Conservation (phyloP, 2,888 invertebrate genomes). For the Stenichneumon culpator region DNA sequence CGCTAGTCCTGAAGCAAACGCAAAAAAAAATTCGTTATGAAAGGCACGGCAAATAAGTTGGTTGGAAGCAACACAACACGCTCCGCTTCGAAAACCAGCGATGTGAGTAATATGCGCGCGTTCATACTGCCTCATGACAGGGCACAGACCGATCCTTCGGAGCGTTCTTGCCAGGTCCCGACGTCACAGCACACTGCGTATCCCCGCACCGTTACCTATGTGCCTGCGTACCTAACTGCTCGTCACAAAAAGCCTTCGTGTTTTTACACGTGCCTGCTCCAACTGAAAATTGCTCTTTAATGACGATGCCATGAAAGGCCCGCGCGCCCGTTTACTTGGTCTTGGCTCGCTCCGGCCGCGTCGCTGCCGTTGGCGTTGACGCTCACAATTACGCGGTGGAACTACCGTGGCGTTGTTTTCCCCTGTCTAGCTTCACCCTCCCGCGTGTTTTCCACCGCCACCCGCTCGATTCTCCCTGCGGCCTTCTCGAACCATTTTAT, state of each 20-base stretch:
- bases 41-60: conserved; percentile 43
- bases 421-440: conserved; percentile 45
- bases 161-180: conserved; percentile 27
- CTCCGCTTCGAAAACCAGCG: conserved; percentile 12
- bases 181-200: conserved; percentile 58
- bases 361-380: conserved; percentile 63
- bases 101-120: conserved; percentile 21
- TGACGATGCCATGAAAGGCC: conserved; percentile 65
- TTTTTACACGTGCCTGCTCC: conserved; percentile 56
- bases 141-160: conserved; percentile 13
- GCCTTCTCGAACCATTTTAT: neutral
- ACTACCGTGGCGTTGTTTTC: conserved; percentile 56
- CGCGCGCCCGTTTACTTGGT: conserved; percentile 31
- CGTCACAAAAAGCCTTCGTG: conserved; percentile 72
- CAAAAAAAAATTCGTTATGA: conserved; percentile 50
- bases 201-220: conserved; percentile 75
- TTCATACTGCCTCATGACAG: conserved; percentile 25
- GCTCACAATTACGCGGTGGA: conserved; percentile 64
- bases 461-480: neutral
- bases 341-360: conserved; percentile 32
- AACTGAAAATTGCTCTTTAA: conserved; percentile 71
- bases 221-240: conserved; percentile 67
- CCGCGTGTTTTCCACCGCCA: conserved; percentile 12
- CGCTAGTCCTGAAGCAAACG: conserved; percentile 5
- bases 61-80: conserved; percentile 26